Percentiles rank a stretch among this genome's conserved stretches.
phyloP scores from a whole-genome alignment of 2,888 invertebrate genomes.

The Osmoderma eremita region DNA sequence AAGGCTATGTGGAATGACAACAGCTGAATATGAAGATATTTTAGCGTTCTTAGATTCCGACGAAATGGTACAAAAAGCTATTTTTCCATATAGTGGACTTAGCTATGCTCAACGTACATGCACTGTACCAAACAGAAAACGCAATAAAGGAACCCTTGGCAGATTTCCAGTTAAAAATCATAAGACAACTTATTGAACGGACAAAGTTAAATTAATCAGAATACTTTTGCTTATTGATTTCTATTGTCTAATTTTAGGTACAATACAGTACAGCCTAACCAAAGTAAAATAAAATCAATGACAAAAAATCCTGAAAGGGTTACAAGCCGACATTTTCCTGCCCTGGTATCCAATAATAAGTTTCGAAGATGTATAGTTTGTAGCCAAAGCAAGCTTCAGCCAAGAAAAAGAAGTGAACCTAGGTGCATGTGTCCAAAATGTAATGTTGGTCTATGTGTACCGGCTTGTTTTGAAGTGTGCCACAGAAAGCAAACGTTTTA shows the following conservation, averaged over 20 bases:
- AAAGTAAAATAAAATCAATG: not conserved
- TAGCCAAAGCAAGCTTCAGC: not conserved
- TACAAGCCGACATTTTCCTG: not conserved
- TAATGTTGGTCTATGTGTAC: slow-evolving; percentile 32
- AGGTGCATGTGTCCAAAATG: slow-evolving; percentile 32
- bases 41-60: too few relatives aligned
- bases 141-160: not conserved
- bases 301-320: not conserved
- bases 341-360: too few relatives aligned
- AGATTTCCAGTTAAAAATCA: slow-evolving; percentile 3
- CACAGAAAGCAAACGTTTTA: not conserved
- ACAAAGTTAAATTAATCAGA: not conserved
- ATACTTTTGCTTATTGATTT: too few relatives aligned
- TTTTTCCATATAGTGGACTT: too few relatives aligned
- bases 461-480: slow-evolving; percentile 29
- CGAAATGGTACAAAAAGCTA: too few relatives aligned
- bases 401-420: slow-evolving; percentile 28
- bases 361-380: slow-evolving; percentile 29
- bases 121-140: not conserved
- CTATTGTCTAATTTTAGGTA: too few relatives aligned
- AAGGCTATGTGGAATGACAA: too few relatives aligned
- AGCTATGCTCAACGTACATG: too few relatives aligned
- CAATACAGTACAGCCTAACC: not conserved
- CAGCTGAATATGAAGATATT: too few relatives aligned
- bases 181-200: not conserved